Conservation (phyloP, 2,113 vertebrate genomes). For the Pterocles burchelli region DNA sequence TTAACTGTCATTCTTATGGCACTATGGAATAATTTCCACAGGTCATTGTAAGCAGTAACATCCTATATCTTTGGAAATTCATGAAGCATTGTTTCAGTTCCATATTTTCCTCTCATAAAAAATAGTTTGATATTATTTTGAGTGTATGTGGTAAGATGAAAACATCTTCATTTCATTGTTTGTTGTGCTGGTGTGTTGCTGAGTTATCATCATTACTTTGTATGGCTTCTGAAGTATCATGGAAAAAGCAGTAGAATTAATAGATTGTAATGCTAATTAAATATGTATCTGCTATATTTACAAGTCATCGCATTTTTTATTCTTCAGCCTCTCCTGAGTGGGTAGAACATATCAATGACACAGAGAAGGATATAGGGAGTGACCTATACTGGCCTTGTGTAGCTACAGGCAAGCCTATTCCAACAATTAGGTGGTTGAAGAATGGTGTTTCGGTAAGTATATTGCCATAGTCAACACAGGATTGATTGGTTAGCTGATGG, state of each 20-base stretch:
- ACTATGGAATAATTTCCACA: not conserved
- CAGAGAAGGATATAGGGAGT: constrained; percentile 88
- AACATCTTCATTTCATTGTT: not conserved
- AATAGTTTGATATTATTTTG: not conserved
- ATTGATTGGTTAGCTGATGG: not conserved
- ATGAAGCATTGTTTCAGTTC: not conserved
- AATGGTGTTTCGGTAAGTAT: constrained; percentile 85
- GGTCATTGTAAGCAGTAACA: not conserved
- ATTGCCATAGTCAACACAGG: not conserved
- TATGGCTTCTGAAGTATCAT: not conserved
- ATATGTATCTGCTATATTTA: not conserved
- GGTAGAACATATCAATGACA: constrained; percentile 89
- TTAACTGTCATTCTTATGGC: not conserved
- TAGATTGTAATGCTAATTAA: not conserved
- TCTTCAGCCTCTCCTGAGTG: constrained; percentile 90
- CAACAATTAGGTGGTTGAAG: constrained; percentile 89
- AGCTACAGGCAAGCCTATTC: constrained; percentile 89
- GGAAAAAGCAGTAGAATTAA: not conserved
- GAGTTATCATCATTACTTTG: not conserved
- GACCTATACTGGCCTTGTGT: constrained; percentile 89
- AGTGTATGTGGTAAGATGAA: not conserved
- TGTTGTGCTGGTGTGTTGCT: not conserved
- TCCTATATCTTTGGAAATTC: not conserved
- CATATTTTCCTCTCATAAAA: not conserved
- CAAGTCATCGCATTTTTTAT: not conserved